These are phyloP conservation scores for Macrosiphum euphorbiae DNA, from an alignment of 2,888 invertebrate species.

Conservation along the genomic window DNA sequence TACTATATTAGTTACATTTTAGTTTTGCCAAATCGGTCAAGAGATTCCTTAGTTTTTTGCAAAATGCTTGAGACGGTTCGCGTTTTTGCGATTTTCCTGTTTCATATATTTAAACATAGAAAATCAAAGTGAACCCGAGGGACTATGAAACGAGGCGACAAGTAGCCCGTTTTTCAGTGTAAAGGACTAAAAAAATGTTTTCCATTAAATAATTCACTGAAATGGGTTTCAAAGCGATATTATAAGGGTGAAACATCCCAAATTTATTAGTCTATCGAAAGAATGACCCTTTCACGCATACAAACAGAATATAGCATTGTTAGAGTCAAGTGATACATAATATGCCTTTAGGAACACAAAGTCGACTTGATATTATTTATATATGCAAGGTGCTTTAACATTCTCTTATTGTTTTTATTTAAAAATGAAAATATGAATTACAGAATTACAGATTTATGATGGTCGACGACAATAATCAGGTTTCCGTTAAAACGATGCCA, in stretches of 20 bases:
- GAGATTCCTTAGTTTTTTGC: neutral
- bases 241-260: neutral
- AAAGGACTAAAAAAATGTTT: conserved; percentile 17
- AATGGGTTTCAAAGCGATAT: conserved; percentile 27
- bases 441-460: neutral
- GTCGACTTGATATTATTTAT: neutral
- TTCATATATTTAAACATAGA: neutral
- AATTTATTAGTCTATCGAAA: conserved; percentile 10
- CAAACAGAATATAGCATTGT: neutral
- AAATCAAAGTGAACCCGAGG: neutral
- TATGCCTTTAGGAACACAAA: neutral
- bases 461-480: neutral
- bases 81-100: neutral
- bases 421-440: neutral
- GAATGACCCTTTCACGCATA: conserved; percentile 21
- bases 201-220: conserved; percentile 43
- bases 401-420: neutral
- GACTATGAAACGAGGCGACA: neutral
- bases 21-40: neutral
- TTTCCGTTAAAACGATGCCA: neutral
- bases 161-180: neutral
- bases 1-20: neutral
- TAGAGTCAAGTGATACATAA: neutral
- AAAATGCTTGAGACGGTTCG: neutral
- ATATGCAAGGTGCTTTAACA: neutral